Base-by-base conservation (phyloP, 2,888 invertebrate genomes). In the Piscicola geometra region DNA sequence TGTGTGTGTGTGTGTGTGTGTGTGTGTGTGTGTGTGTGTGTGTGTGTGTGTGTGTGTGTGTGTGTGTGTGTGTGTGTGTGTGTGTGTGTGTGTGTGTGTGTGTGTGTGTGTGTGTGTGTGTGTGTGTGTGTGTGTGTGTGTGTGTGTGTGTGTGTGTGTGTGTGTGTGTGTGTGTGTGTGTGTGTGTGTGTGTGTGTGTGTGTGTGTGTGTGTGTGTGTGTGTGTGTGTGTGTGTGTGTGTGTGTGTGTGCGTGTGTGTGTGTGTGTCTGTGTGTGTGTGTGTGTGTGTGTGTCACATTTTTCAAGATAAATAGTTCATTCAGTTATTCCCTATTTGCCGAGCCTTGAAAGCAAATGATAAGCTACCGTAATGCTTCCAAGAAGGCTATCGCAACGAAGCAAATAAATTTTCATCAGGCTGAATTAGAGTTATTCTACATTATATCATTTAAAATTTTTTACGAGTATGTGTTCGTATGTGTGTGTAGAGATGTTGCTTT, bases 171-270 rank as follows among this genome's bases (percentile, higher is more conserved):
- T 64, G 64, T 64, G n/a, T 64, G 30, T n/a, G 64, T 41, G 41
- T 41, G 41, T 41, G 41, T 41, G 41, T 28, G n/a, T 28, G 30
- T 64, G 28, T 28, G 30, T n/a, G 64, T 30, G 30, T 64, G 64
- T 64, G 64, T 30, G 30, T 64, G 64, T 64, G 64, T 64, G 64
- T 64, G 64, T 64, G n/a, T 28, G 64, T 64, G 64, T 64, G 64
- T 30, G 64, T 64, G 30, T 64, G 64, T 64, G 64, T 64, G 64
- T 64, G 64, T 64, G n/a, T 64, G 64, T 64, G 64, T 64, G 64
- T 64, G n/a, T 9, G 28, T n/a, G n/a, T 21, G 64, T 21, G 64
- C 30, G 64, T 21, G 64, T 21, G 21, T 64, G 64, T 64, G 64
- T 64, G 64, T 64, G 21, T 64, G 64, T 64, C 9, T 12, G 64